Percentiles rank a stretch among this genome's conserved stretches.
phyloP scores from a whole-genome alignment of 2,113 vertebrate species.

The Montifringilla adamsi region DNA sequence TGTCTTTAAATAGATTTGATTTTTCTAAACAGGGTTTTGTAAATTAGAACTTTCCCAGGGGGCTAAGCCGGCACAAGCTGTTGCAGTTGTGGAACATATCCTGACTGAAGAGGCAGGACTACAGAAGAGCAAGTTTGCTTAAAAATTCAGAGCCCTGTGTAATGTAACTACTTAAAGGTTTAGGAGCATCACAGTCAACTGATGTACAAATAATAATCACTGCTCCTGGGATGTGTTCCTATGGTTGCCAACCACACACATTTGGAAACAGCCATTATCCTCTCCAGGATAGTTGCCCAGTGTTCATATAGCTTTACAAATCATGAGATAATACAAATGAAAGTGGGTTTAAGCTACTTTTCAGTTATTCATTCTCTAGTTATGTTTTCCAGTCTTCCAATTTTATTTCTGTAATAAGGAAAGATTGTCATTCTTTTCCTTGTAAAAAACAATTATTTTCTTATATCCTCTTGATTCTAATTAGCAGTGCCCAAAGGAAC shows the following conservation, averaged over 20 bases:
- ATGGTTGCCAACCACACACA: background rate
- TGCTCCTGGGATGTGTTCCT: background rate
- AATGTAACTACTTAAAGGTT: slow-evolving; percentile 37
- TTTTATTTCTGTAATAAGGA: background rate
- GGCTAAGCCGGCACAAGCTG: slow-evolving; percentile 56
- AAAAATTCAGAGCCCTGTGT: background rate
- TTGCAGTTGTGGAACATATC: slow-evolving; percentile 68
- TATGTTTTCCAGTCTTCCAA: background rate
- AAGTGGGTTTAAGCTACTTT: background rate
- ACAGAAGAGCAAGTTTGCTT: slow-evolving; percentile 18
- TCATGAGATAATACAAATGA: background rate
- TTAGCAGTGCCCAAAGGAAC: background rate
- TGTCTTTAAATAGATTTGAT: slow-evolving; percentile 77
- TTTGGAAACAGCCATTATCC: background rate
- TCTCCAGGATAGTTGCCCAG: background rate
- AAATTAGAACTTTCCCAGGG: slow-evolving; percentile 77
- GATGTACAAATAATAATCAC: slow-evolving; percentile 13
- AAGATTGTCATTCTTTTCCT: background rate
- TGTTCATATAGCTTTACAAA: background rate
- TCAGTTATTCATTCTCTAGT: background rate
- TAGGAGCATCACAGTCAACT: background rate
- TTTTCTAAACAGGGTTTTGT: slow-evolving; percentile 74
- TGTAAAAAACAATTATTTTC: accelerated
- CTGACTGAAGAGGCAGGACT: slow-evolving; percentile 49
- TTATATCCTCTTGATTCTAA: background rate